Evolutionary conservation across 1,140 invertebrate genomes (phyloP).

Genomic region (Lutraria rhynchaena): DNA sequence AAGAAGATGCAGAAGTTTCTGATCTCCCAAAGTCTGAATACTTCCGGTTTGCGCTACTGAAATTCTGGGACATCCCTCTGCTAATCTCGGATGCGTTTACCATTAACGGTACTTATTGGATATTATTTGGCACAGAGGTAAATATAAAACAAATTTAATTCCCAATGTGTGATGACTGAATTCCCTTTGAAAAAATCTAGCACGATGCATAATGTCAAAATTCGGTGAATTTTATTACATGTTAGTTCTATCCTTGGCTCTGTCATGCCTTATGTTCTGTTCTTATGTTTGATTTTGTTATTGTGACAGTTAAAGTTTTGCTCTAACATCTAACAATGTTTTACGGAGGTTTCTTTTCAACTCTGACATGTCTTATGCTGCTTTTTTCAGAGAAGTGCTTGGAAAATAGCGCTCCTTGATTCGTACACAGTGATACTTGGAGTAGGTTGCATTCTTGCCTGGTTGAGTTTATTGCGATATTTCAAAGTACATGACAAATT

Average conservation of each 20-base stretch:
- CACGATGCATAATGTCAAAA: too few species aligned
- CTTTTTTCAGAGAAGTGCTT: slow-evolving; percentile 13
- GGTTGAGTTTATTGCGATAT: slow-evolving; percentile 21
- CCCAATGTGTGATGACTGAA: too few species aligned
- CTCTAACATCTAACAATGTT: not conserved
- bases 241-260: too few species aligned
- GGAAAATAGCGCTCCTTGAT: slow-evolving; percentile 13
- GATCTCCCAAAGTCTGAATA: slow-evolving; percentile 25
- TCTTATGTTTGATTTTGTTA: not conserved
- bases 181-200: too few species aligned
- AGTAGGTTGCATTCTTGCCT: slow-evolving; percentile 26
- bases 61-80: too few species aligned
- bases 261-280: not conserved
- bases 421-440: slow-evolving; percentile 23
- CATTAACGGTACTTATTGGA: too few species aligned
- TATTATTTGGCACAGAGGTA: not conserved
- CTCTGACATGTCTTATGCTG: too few species aligned
- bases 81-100: too few species aligned
- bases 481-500: slow-evolving; percentile 37
- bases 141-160: too few species aligned
- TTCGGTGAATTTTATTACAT: too few species aligned
- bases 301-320: not conserved
- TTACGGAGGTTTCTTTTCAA: not conserved
- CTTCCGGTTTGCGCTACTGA: not conserved
- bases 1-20: not conserved